These are phyloP conservation scores for Ptiloglossa arizonensis DNA, from an alignment of 1,140 invertebrate species.

Conservation along the genomic window DNA sequence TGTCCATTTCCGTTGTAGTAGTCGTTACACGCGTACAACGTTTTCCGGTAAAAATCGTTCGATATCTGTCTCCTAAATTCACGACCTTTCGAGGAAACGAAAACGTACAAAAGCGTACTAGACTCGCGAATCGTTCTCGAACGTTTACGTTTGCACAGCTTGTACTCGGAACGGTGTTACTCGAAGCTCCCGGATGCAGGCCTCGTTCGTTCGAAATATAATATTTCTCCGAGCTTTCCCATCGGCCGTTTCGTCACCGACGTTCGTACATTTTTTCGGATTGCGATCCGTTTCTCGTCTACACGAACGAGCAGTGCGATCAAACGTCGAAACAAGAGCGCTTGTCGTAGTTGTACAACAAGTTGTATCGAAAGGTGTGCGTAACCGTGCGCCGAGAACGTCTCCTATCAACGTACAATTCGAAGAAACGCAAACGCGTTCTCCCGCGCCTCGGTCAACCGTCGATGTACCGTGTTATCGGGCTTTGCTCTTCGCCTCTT, in stretches of 20 bases:
- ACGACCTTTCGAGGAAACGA: too few species aligned
- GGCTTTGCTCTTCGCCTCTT: too few species aligned
- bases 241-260: neutral
- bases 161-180: neutral
- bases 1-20: neutral
- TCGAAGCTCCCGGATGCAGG: neutral
- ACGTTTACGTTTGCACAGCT: neutral
- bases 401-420: too few species aligned
- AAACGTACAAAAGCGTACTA: neutral
- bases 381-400: too few species aligned
- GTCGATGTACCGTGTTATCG: too few species aligned
- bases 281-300: neutral
- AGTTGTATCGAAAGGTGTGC: too few species aligned
- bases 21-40: neutral
- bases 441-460: too few species aligned
- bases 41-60: neutral
- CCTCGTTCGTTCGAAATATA: conserved; percentile 26
- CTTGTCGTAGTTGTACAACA: too few species aligned
- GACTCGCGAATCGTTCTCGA: neutral
- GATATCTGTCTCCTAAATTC: neutral
- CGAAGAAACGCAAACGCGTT: too few species aligned
- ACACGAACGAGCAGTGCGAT: too few species aligned
- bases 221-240: conserved; percentile 10
- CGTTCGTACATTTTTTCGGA: neutral
- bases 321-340: too few species aligned